Evolutionary conservation across 2,113 vertebrate species (phyloP).

Genomic region (Phycodurus eques): DNA sequence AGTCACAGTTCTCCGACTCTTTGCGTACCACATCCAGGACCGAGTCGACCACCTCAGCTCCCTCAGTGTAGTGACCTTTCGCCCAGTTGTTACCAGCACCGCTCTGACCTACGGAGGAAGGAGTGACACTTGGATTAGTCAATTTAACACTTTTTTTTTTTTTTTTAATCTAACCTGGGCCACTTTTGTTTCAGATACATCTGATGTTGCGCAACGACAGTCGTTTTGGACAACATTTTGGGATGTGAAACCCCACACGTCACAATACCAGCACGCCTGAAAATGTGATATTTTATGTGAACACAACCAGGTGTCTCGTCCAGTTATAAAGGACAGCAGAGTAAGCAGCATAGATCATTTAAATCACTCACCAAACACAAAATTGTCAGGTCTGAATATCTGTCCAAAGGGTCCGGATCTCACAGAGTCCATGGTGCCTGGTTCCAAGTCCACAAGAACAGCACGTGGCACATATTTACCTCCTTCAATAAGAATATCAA

Average conservation of each 20-base stretch:
- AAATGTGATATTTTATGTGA: too few relatives aligned
- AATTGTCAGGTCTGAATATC: constrained; percentile 11
- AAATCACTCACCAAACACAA: constrained; percentile 9
- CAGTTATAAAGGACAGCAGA: background rate
- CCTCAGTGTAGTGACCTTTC: constrained; percentile 7
- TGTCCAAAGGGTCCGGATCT: constrained; percentile 9
- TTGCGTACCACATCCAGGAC: constrained; percentile 9
- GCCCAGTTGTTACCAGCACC: constrained; percentile 12
- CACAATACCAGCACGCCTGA: too few relatives aligned
- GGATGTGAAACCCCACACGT: too few relatives aligned
- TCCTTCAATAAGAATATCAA: background rate
- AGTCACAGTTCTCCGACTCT: constrained; percentile 10
- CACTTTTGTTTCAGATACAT: too few relatives aligned
- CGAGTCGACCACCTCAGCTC: constrained; percentile 7
- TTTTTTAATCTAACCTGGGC: too few relatives aligned
- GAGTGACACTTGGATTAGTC: background rate
- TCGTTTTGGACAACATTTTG: background rate
- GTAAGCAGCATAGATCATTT: background rate
- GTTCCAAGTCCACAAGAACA: constrained; percentile 13
- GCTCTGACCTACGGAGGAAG: constrained; percentile 1
- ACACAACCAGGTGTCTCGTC: background rate
- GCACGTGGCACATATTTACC: constrained; percentile 11
- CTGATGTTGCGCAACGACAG: too few relatives aligned
- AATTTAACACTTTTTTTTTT: background rate
- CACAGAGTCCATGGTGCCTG: constrained; percentile 10